phyloP scores from a whole-genome alignment of 1,140 invertebrate species.

The Spodoptera frugiperda region DNA sequence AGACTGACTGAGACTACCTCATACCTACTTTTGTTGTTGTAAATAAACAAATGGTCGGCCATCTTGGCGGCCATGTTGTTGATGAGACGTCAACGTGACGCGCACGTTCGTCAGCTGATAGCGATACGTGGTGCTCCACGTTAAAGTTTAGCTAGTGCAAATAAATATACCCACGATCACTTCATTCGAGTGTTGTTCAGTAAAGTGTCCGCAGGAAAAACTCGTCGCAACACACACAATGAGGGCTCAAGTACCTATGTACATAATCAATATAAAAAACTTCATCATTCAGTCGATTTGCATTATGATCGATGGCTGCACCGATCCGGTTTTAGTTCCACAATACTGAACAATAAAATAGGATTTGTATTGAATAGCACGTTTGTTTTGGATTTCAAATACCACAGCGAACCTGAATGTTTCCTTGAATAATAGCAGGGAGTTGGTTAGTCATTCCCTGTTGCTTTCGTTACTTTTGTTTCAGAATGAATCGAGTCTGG shows the following conservation, averaged over 20 bases:
- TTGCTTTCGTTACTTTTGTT: constrained; percentile 27
- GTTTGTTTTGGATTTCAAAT: constrained; percentile 58
- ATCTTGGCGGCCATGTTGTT: constrained; percentile 74
- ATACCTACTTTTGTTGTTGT: constrained; percentile 55
- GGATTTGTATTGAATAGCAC: constrained; percentile 49
- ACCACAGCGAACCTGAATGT: constrained; percentile 43
- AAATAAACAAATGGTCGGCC: constrained; percentile 72
- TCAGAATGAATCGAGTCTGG: not conserved
- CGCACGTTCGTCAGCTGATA: constrained; percentile 74
- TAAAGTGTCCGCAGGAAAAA: constrained; percentile 40
- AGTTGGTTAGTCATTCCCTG: constrained; percentile 48
- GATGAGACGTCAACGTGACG: constrained; percentile 74
- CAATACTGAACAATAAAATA: constrained; percentile 44
- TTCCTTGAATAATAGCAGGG: constrained; percentile 50
- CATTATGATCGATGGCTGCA: constrained; percentile 46
- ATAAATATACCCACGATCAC: constrained; percentile 42
- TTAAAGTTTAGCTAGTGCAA: constrained; percentile 52
- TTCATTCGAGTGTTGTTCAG: constrained; percentile 46
- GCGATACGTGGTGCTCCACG: constrained; percentile 50
- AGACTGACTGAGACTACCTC: constrained; percentile 19
- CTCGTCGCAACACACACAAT: not conserved
- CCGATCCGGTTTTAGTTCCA: constrained; percentile 56
- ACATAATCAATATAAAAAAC: constrained; percentile 37
- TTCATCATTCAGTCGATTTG: constrained; percentile 40
- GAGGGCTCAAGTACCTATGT: not conserved